phyloP scores from a whole-genome alignment of 2,888 invertebrate genomes.

The Chymomyza caudatula region DNA sequence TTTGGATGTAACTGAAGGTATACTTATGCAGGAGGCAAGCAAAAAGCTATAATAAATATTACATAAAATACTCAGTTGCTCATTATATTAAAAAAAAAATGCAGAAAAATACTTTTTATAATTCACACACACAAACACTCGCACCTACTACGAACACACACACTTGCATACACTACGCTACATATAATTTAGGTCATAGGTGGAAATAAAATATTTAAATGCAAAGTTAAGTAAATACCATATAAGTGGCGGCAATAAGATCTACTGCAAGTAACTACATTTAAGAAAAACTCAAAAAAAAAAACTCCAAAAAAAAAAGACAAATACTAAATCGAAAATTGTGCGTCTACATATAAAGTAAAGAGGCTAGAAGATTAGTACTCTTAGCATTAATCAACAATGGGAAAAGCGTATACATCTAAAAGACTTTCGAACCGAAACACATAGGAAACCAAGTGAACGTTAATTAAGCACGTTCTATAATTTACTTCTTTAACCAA shows the following conservation, averaged over 20 bases:
- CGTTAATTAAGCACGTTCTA: conserved; percentile 29
- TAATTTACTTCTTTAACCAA: conserved; percentile 55
- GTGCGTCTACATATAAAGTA: conserved; percentile 27
- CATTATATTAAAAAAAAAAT: conserved; percentile 34
- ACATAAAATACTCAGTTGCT: conserved; percentile 61
- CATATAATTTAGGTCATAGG: conserved; percentile 66
- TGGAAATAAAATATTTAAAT: conserved; percentile 52
- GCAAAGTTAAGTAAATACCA: conserved; percentile 42
- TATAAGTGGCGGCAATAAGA: conserved; percentile 57
- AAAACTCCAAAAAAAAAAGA: conserved; percentile 7
- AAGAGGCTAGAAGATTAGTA: conserved; percentile 28
- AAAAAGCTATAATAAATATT: conserved; percentile 27
- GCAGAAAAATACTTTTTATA: conserved; percentile 44
- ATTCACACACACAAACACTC: neutral
- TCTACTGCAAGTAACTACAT: conserved; percentile 45
- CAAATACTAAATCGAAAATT: conserved; percentile 26
- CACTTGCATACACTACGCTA: conserved; percentile 47
- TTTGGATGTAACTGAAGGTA: conserved; percentile 56
- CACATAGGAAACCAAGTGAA: conserved; percentile 8
- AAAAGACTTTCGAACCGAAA: conserved; percentile 59
- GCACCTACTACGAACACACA: conserved; percentile 24
- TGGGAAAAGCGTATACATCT: conserved; percentile 31
- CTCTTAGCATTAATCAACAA: conserved; percentile 22
- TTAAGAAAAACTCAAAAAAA: conserved; percentile 49
- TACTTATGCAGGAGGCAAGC: conserved; percentile 42